Percentiles rank a stretch among this genome's conserved stretches.
phyloP scores from a whole-genome alignment of 1,140 invertebrate species.

The Drosophila takahashii region DNA sequence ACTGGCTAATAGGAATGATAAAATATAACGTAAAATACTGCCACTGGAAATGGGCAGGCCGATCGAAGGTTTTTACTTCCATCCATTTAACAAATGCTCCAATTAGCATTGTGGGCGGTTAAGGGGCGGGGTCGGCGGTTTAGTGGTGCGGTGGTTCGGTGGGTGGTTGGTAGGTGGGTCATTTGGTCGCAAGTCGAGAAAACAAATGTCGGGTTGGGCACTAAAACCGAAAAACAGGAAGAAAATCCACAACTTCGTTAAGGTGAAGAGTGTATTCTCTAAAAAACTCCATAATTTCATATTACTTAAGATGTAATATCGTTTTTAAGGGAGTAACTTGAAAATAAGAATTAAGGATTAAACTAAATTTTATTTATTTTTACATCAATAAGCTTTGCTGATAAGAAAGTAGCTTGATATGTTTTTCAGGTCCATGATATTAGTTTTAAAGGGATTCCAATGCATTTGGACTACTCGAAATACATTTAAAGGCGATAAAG shows the following conservation, averaged over 20 bases:
- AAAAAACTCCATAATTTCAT: not conserved
- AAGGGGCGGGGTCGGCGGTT: not conserved
- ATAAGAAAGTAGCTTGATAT: not conserved
- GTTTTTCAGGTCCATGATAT: not conserved
- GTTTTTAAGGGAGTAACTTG: too few relatives aligned
- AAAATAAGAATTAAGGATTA: too few relatives aligned
- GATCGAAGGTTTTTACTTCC: conserved; percentile 16
- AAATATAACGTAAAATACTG: conserved; percentile 10
- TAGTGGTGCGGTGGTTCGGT: not conserved
- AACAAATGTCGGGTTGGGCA: conserved; percentile 12
- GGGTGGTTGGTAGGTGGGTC: not conserved
- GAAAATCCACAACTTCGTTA: not conserved
- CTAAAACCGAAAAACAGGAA: conserved; percentile 10
- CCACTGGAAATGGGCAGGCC: conserved; percentile 8
- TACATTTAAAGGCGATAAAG: not conserved
- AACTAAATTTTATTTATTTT: too few relatives aligned
- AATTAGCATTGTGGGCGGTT: conserved; percentile 52
- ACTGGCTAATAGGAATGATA: conserved; percentile 25
- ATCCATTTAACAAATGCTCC: conserved; percentile 63
- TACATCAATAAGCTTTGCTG: too few relatives aligned
- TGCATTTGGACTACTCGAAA: too few relatives aligned
- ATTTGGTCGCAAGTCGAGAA: conserved; percentile 1
- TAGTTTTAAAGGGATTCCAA: too few relatives aligned
- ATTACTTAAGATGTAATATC: too few relatives aligned
- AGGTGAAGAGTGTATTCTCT: not conserved